A percentile compares a stretch with the other conserved stretches of the same genome.
These are phyloP conservation scores for Oscheius sp. DNA, from an alignment of 1,140 invertebrate species.

Conservation along the genomic window DNA sequence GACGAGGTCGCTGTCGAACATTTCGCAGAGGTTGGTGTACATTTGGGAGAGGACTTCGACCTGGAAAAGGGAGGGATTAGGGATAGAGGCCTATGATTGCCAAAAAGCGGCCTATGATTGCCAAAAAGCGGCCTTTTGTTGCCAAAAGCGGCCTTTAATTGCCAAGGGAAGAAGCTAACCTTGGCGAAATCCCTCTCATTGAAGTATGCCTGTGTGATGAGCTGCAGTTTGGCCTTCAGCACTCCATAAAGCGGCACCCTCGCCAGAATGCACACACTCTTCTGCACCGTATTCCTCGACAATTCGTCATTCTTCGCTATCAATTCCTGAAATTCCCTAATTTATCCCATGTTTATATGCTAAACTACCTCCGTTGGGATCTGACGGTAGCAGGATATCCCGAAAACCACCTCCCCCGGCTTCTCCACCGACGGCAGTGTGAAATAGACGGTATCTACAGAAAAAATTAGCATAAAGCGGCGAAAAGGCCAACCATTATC, in stretches of 20 bases:
- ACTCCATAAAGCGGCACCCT: conserved; percentile 83
- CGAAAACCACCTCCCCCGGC: conserved; percentile 82
- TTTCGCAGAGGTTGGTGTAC: conserved; percentile 81
- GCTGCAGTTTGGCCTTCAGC: conserved; percentile 87
- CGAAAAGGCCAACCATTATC: conserved; percentile 67
- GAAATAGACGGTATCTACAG: conserved; percentile 86
- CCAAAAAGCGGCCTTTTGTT: too few species aligned
- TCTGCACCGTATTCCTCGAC: conserved; percentile 89
- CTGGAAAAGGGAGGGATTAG: conserved; percentile 44
- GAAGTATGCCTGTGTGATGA: conserved; percentile 95
- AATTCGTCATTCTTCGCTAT: conserved; percentile 92
- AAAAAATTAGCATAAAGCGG: conserved; percentile 10
- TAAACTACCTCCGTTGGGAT: conserved; percentile 89
- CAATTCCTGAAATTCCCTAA: conserved; percentile 71
- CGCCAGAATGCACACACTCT: conserved; percentile 85
- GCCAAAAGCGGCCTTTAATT: too few species aligned
- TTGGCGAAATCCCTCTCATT: conserved; percentile 70
- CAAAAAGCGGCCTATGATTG: too few species aligned
- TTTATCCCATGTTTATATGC: too few species aligned
- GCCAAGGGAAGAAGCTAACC: conserved; percentile 37
- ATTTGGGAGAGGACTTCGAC: conserved; percentile 86
- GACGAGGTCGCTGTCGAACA: conserved; percentile 62
- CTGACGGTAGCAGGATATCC: conserved; percentile 94
- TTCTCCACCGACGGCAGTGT: conserved; percentile 83
- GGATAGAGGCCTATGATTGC: too few species aligned